Conservation (phyloP, 2,113 vertebrate genomes). For the Colaptes auratus region DNA sequence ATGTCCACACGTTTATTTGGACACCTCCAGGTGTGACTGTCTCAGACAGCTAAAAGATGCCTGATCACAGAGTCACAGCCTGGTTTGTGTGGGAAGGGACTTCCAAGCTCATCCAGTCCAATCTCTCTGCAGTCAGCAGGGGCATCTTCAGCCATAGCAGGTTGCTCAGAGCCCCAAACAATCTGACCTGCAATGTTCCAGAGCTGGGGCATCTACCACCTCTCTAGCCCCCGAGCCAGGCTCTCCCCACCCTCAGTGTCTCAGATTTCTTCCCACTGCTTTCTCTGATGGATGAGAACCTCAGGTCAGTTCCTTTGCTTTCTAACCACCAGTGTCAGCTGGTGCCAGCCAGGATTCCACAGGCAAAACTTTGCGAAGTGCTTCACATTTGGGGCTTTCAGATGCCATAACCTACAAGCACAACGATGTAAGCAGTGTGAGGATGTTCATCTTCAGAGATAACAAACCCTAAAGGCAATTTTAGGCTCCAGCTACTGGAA, state of each 20-base stretch:
- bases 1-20: too few species aligned
- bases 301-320: background rate
- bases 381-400: rapidly evolving
- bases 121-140: background rate
- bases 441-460: background rate
- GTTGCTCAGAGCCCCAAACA: background rate
- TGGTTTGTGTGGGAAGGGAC: background rate
- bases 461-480: background rate
- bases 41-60: too few species aligned
- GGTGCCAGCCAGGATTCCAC: background rate
- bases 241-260: background rate
- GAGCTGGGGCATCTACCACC: background rate
- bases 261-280: rapidly evolving
- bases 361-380: rapidly evolving
- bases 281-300: too few species aligned
- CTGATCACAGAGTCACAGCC: background rate
- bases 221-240: background rate
- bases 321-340: background rate
- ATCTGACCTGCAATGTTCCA: background rate
- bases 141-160: background rate
- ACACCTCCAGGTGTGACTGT: too few species aligned
- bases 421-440: background rate
- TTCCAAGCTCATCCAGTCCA: background rate
- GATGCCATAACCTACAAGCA: too few species aligned
- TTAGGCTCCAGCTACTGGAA: background rate